Conservation (phyloP, 2,113 vertebrate genomes). For the Carlito syrichta region DNA sequence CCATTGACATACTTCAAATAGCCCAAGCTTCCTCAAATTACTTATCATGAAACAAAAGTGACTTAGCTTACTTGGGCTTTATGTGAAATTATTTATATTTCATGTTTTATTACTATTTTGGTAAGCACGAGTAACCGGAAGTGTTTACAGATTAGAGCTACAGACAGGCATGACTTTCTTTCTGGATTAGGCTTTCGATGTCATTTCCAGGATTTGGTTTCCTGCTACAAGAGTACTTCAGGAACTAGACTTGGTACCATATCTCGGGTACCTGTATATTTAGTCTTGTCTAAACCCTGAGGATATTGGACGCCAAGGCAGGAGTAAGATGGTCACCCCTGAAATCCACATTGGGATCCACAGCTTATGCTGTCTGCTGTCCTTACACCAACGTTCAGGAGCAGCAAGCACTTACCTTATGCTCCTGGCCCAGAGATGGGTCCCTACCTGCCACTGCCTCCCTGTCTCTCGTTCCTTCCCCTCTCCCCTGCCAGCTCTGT, state of each 20-base stretch:
- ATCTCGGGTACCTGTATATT: background rate
- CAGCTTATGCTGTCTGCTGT: background rate
- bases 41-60: background rate
- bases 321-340: background rate
- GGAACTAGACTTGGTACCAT: background rate
- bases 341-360: background rate
- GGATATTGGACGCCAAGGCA: background rate
- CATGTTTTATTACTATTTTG: background rate
- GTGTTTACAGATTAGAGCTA: background rate
- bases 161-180: background rate
- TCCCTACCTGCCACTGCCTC: background rate
- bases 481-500: background rate
- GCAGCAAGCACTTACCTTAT: background rate
- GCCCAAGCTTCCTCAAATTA: background rate
- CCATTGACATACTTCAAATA: background rate
- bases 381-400: background rate
- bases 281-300: background rate
- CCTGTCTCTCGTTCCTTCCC: background rate
- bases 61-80: background rate
- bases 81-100: background rate
- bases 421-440: background rate
- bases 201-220: background rate
- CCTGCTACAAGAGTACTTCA: background rate
- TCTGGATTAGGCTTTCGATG: background rate
- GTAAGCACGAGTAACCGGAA: background rate